Conservation (phyloP, 2,113 vertebrate species). For the Atrichornis clamosus region DNA sequence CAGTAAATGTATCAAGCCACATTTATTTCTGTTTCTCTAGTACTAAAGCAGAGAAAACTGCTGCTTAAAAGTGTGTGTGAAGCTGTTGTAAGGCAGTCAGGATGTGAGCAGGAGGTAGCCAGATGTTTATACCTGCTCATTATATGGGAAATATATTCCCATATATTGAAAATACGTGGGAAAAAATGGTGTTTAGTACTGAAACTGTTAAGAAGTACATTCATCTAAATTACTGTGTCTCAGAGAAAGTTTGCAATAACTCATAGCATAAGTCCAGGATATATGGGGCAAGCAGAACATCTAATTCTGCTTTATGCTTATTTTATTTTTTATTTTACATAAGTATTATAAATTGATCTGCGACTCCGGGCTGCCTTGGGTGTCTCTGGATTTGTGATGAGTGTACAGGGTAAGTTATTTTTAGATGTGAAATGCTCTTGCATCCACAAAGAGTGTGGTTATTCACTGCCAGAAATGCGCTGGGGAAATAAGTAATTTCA, state of each 20-base stretch:
- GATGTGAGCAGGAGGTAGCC: neutral
- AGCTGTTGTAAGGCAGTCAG: neutral
- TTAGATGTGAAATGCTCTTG: neutral
- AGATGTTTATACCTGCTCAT: neutral
- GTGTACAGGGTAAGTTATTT: neutral
- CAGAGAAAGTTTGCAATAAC: neutral
- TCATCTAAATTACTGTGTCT: neutral
- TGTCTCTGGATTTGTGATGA: neutral
- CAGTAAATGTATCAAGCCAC: neutral
- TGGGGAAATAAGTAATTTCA: conserved; percentile 1
- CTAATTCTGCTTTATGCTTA: neutral
- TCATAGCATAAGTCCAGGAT: fast-evolving
- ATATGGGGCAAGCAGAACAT: neutral
- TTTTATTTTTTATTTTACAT: neutral
- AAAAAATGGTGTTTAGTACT: neutral
- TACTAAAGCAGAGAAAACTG: neutral
- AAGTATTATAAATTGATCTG: neutral
- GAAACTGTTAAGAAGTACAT: neutral
- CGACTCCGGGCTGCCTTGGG: neutral
- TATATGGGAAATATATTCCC: neutral
- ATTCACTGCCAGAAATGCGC: neutral
- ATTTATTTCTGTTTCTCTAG: neutral
- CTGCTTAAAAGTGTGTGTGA: neutral
- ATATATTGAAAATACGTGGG: neutral
- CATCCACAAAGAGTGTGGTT: neutral